Evolutionary conservation across 2,888 invertebrate genomes (phyloP), one percentile per base, ranked within the genome.

Genomic region (Scaptomyza cyrtandrae): DNA sequence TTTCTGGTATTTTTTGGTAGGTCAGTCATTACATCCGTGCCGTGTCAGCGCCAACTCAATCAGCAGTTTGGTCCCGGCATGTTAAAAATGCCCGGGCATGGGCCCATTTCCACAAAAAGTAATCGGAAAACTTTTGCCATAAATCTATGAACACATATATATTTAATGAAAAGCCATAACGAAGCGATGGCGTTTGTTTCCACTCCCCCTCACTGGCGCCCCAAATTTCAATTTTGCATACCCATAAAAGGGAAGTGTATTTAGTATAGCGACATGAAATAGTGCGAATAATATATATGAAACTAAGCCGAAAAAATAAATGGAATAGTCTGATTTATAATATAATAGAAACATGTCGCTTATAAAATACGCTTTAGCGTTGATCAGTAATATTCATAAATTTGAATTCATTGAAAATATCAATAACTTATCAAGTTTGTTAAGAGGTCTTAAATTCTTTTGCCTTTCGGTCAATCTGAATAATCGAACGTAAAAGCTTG

Each of bases 121-220:
- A 84, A 84, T 84, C 86, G 81, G 48, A 81, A 87, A 89, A 84
- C 70, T 84, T 84, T 84, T 64, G 73, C 88, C 89, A 84, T 84
- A 89, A 84, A 84, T 84, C 89, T 74, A 89, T 89, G 68, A 78
- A 82, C 65, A 31, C 9, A 41, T 7, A 39, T n/a, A 37, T 16
- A 31, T 65, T 65, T 80, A 84, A 80, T 72, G 63, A 80, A 84
- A 83, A 80, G 31, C 56, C 61, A 60, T 70, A 64, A 62, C 37
- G 29, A 16, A 16, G n/a, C 11, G 14, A 19, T 33, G 43, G 31
- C 46, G 9, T 35, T 41, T 33, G 3, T 49, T n/a, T 10, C 37
- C 61, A 63, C 35, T 49, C 58, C n/a, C 64, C 41, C 24, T n/a
- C 16, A 9, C 13, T 9, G 4, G 11, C 24, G 13, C 10, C 37